These are phyloP conservation scores for Mesocricetus auratus DNA, from an alignment of 2,113 vertebrate genomes.

Conservation along the genomic window DNA sequence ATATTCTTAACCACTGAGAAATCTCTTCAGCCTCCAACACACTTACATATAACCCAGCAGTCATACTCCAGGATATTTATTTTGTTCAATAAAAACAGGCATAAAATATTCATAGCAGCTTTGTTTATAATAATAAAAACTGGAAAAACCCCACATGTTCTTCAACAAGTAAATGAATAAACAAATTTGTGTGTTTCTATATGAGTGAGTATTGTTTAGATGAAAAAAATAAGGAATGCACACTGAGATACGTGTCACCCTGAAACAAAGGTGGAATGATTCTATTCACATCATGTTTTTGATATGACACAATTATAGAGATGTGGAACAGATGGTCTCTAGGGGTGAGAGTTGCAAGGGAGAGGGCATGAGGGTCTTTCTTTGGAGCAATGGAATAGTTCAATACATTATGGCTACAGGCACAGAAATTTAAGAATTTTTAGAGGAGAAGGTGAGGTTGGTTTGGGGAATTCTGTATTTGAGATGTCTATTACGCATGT, in stretches of 20 bases:
- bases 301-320: background rate
- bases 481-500: background rate
- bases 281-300: background rate
- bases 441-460: background rate
- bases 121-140: background rate
- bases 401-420: background rate
- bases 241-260: background rate
- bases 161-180: background rate
- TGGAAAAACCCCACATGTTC: background rate
- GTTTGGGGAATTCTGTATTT: background rate
- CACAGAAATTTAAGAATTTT: background rate
- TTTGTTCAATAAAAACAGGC: background rate
- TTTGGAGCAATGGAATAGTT: background rate
- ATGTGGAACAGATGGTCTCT: background rate
- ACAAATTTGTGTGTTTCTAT: no score
- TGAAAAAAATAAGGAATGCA: background rate
- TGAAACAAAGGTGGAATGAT: background rate
- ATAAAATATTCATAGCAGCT: background rate
- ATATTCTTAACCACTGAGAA: background rate
- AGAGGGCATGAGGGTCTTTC: background rate
- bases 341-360: background rate
- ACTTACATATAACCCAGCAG: background rate
- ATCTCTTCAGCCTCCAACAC: background rate
- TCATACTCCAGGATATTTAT: background rate
- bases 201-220: background rate